Percentiles rank a stretch among this genome's conserved stretches.
phyloP scores from a whole-genome alignment of 2,113 vertebrate species.

The crab-eating macaque (Macaca fascicularis) region DNA sequence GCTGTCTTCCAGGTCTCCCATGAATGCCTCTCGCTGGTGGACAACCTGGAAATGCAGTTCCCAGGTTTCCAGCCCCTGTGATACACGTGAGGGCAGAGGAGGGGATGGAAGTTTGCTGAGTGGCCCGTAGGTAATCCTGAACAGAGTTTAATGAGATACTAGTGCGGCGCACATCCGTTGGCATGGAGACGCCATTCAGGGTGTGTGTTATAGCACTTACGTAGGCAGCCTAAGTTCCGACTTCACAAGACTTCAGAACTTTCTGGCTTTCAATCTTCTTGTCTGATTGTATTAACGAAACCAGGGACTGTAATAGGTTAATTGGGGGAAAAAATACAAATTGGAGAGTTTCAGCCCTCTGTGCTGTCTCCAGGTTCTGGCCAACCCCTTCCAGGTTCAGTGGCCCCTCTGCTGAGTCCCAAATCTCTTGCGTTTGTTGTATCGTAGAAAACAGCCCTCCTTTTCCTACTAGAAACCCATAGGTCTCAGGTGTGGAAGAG shows the following conservation, averaged over 20 bases:
- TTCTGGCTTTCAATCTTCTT: not conserved
- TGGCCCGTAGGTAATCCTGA: not conserved
- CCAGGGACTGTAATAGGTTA: not conserved
- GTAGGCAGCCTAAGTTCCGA: not conserved
- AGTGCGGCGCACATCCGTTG: too few species aligned
- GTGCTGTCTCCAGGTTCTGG: not conserved
- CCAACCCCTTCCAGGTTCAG: not conserved
- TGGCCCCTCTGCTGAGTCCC: not conserved
- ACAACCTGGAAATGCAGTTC: not conserved
- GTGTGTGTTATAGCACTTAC: not conserved
- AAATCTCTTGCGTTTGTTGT: not conserved
- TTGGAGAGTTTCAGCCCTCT: not conserved
- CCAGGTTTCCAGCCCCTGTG: not conserved
- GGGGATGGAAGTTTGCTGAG: not conserved
- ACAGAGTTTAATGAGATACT: not conserved
- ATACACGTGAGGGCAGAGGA: not conserved
- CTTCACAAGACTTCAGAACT: not conserved
- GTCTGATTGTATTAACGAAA: not conserved
- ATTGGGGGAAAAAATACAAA: too few species aligned
- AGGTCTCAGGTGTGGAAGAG: not conserved
- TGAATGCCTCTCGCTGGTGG: not conserved
- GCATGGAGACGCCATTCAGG: not conserved
- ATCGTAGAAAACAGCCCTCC: not conserved
- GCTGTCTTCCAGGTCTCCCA: not conserved
- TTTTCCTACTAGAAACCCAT: not conserved